Evolutionary conservation across 2,797 vertebrate genomes (phyloP).

Genomic region (Channallabes apus): DNA sequence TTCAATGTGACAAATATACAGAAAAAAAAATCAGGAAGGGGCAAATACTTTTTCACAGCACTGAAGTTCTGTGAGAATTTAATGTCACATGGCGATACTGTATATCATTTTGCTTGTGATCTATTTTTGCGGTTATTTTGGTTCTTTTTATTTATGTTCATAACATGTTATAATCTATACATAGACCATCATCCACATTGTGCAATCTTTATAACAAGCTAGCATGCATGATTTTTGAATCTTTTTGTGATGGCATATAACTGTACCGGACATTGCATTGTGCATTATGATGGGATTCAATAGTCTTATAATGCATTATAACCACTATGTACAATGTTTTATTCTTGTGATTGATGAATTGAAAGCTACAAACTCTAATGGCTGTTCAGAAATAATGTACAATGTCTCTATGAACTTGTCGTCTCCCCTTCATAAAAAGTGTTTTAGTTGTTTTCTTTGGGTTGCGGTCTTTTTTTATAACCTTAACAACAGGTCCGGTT

Average conservation of each 20-base stretch:
- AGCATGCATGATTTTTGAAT: background rate
- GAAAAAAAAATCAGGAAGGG: too few relatives aligned
- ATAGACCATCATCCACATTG: background rate
- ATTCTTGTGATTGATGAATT: background rate
- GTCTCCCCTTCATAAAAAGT: background rate
- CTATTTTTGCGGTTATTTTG: background rate
- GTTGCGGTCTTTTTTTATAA: background rate
- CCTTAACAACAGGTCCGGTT: conserved; percentile 2
- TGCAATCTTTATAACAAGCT: background rate
- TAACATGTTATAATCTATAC: background rate
- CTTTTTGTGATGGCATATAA: background rate
- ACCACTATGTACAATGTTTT: background rate
- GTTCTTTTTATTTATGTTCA: background rate
- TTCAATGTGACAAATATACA: too few relatives aligned
- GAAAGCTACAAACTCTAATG: background rate
- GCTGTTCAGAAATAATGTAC: background rate
- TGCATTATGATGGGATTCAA: background rate
- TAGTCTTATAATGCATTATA: background rate
- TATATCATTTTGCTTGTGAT: background rate
- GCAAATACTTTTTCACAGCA: too few relatives aligned
- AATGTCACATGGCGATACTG: background rate
- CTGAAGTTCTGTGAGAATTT: too few relatives aligned
- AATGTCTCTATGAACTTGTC: background rate
- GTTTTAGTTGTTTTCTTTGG: background rate
- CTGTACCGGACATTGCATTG: background rate